Evolutionary conservation across 1,140 invertebrate species (phyloP), one percentile per base, ranked within the genome.

Genomic region (Eupeodes corollae): DNA sequence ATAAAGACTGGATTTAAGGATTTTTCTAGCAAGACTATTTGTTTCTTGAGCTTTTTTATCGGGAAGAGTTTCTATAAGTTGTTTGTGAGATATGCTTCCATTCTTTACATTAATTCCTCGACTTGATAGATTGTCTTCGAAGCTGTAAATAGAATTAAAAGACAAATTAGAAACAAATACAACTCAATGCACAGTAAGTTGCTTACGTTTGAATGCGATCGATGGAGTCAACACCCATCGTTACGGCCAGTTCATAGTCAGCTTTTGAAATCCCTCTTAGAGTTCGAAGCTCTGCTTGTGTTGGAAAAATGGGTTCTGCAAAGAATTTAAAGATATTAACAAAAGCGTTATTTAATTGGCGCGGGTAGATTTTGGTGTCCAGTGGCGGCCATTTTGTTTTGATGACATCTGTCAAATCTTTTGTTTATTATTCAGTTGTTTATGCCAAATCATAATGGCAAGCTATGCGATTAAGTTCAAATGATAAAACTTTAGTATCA

Each of bases 1-100:
- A 18, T 51, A 59, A 32, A 59, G 42, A 42, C 56, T 61, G 0
- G 60, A 52, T 54, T 64, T 63, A 0, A 67, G 46, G 15, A 67
- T 58, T 35, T 67, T 57, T 1, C 57, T 44, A 0, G 61, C 64
- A n/a, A 67, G 49, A 2, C 58, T 51, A 26, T 57, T 59, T 42
- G 64, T 57, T 21, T 52, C 21, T 31, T 56, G 53, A 0, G 61
- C 55, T 19, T 56, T 53, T 13, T 48, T 15, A 19, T 52, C 63
- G n/a, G 64, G 63, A 14, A 67, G 40, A 11, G 55, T 54, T 12
- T 67, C 63, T 48, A 67, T 37, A 6, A 63, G 35, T 41, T 64
- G 57, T 0, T 42, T 42, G 12, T 67, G 63, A 2, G 64, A 67
- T 16, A 67, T 44, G 12, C 50, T 58, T 12, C 61, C 61, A 43